phyloP scores from a whole-genome alignment of 2,797 vertebrate species.

The Aeoliscus strigatus region DNA sequence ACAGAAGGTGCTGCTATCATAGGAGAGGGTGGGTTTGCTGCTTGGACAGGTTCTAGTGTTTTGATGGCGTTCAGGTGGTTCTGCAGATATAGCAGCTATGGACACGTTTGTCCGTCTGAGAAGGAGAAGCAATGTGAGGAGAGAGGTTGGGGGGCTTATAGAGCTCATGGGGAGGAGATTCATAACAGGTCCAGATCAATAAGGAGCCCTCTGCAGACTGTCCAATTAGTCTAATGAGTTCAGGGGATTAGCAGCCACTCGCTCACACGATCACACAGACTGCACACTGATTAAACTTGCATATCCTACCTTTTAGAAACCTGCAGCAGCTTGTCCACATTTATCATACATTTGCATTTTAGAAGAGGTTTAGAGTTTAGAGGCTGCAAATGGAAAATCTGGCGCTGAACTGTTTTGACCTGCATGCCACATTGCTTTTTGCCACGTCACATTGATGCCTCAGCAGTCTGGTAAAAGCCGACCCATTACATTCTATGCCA shows the following conservation, averaged over 20 bases:
- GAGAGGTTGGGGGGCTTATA: too few relatives aligned
- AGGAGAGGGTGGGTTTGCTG: too few relatives aligned
- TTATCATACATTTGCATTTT: too few relatives aligned
- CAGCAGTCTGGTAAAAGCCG: conserved; percentile 6
- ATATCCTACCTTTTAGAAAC: too few relatives aligned
- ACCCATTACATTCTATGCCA: conserved; percentile 7
- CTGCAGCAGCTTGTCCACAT: too few relatives aligned
- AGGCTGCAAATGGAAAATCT: neutral
- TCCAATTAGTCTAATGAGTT: conserved; percentile 71
- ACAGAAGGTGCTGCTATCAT: too few relatives aligned
- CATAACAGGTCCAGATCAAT: conserved; percentile 54
- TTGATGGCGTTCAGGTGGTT: too few relatives aligned
- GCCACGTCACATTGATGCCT: conserved; percentile 25
- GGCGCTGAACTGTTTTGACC: neutral
- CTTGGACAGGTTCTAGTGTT: too few relatives aligned
- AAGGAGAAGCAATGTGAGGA: conserved; percentile 15
- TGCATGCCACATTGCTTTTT: conserved; percentile 8
- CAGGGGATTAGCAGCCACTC: conserved; percentile 48
- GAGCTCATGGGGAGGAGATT: conserved; percentile 41
- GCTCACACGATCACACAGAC: neutral
- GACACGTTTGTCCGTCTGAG: too few relatives aligned
- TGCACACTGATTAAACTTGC: conserved; percentile 8
- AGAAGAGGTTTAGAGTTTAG: too few relatives aligned
- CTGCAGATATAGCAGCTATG: too few relatives aligned
- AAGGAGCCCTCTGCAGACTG: conserved; percentile 50